Conservation (phyloP, 2,797 vertebrate species). For the Morelia viridis region DNA sequence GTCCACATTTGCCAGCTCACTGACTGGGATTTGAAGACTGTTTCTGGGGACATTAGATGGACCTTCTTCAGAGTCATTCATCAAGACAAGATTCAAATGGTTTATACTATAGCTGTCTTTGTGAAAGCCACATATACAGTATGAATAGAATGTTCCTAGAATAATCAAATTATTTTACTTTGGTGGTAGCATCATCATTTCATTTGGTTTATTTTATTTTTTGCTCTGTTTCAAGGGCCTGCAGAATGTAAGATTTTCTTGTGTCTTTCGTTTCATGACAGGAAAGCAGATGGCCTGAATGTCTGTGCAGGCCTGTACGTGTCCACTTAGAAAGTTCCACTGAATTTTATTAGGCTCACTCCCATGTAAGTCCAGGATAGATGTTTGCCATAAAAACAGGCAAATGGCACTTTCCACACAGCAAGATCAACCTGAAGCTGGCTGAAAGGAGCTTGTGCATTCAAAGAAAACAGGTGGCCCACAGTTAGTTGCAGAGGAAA, state of each 20-base stretch:
- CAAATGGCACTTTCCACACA: not conserved
- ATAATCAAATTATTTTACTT: not conserved
- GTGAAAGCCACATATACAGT: not conserved
- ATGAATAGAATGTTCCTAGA: not conserved
- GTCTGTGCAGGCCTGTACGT: not conserved
- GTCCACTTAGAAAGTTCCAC: not conserved
- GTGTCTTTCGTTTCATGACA: not conserved
- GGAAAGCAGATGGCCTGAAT: not conserved
- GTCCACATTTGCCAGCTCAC: not conserved
- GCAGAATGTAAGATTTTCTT: not conserved
- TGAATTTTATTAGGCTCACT: not conserved
- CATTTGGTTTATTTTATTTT: not conserved
- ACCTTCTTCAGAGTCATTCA: not conserved
- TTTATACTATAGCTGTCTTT: not conserved
- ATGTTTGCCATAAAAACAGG: not conserved
- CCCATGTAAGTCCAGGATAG: not conserved
- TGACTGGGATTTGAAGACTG: not conserved
- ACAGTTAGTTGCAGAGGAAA: not conserved
- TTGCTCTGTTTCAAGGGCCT: not conserved
- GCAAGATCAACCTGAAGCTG: not conserved
- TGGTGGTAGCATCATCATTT: not conserved
- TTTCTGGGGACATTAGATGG: not conserved
- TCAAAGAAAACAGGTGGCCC: not conserved
- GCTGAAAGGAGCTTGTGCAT: not conserved
- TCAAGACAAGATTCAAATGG: not conserved